Conservation (phyloP, 2,888 invertebrate genomes). For the Perizoma affinitatum region DNA sequence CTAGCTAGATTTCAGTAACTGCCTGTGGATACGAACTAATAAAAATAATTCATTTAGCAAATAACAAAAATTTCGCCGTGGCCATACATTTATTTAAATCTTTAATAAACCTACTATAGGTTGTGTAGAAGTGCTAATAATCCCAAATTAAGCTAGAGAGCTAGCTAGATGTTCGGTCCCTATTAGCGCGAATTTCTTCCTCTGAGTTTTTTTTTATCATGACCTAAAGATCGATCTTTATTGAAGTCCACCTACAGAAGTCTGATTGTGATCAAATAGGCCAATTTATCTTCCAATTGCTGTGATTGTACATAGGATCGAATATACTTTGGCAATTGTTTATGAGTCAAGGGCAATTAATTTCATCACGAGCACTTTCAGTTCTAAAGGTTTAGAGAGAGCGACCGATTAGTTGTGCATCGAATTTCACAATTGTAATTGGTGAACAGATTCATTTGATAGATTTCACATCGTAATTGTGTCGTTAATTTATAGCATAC, state of each 20-base stretch:
- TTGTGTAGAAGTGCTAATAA: too few relatives aligned
- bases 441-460: constrained; percentile 18
- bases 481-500: constrained; percentile 20
- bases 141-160: too few relatives aligned
- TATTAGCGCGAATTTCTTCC: not conserved
- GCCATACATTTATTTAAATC: too few relatives aligned
- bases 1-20: too few relatives aligned
- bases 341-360: constrained; percentile 40
- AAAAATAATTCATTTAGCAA: too few relatives aligned
- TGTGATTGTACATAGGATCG: constrained; percentile 38
- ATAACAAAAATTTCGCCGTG: too few relatives aligned
- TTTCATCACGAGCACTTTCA: constrained; percentile 37
- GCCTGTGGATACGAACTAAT: too few relatives aligned
- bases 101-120: too few relatives aligned
- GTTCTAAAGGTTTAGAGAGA: constrained; percentile 30
- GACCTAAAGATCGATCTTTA: constrained; percentile 20
- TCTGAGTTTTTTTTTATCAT: constrained; percentile 27
- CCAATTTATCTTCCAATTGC: constrained; percentile 35
- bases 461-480: constrained; percentile 24
- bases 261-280: constrained; percentile 33
- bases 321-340: constrained; percentile 39
- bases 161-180: constrained; percentile 4
- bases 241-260: constrained; percentile 22
- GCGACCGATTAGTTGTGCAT: constrained; percentile 23
- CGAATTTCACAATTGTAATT: constrained; percentile 33